Base-by-base conservation (phyloP, 2,888 invertebrate species). In the Pammene aurita region DNA sequence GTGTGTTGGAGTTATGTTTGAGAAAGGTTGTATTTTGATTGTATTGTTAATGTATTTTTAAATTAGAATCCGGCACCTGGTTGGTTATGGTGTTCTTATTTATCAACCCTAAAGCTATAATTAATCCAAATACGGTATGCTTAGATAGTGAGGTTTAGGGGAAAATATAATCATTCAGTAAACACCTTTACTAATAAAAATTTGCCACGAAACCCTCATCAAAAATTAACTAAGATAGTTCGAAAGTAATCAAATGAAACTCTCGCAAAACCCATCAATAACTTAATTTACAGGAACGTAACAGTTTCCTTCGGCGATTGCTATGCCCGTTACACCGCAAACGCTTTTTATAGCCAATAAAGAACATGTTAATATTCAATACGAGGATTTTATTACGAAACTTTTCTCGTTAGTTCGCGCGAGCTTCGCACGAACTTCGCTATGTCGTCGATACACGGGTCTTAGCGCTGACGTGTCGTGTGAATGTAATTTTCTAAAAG, bases 291-390 rank as follows among this genome's bases (percentile, higher is more conserved):
- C 77, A 71, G 66, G 73, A 26, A 68, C 67, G 72, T 77, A 78
- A 78, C 80, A 78, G 74, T 79, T 78, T 72, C 55, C 72, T 73
- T 79, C 79, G 79, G 82, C 83, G 77, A 84, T 84, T 83, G 85
- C 81, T 80, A 84, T 80, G 77, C 74, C 74, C 79, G 79, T 86
- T 82, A 84, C 78, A 77, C 78, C 75, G 73, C 75, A 71, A 64
- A 68, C 50, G 67, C 68, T 79, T 83, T 86, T 87, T 84, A 88
- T 82, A 80, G 77, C 79, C 84, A 80, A 85, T 87, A 86, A 86
- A 84, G 80, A 80, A 81, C 84, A 83, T 86, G 86, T 87, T 88
- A 88, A 87, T 88, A 88, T 88, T 88, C 88, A 88, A 88, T 88
- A 84, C 84, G 83, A 82, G 80, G 81, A 85, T 88, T 87, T 87